These are phyloP conservation scores for Ylistrum balloti DNA, from an alignment of 1,140 invertebrate species.

Conservation along the genomic window DNA sequence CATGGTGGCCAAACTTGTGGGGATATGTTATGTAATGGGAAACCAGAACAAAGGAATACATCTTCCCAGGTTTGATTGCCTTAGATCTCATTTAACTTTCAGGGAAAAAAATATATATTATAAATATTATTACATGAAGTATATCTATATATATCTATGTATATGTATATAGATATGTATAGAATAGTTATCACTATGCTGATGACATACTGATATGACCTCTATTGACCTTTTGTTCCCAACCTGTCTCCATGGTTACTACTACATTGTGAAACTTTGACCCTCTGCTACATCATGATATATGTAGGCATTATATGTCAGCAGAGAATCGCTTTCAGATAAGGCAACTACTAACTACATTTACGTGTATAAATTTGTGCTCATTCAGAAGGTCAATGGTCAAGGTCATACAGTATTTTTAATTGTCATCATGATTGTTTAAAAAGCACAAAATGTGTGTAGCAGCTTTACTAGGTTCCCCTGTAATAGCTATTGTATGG, in stretches of 20 bases:
- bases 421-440: background rate
- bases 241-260: constrained; percentile 24
- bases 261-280: constrained; percentile 14
- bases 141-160: constrained; percentile 40
- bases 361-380: constrained; percentile 26
- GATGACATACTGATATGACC: background rate
- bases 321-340: background rate
- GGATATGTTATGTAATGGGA: constrained; percentile 12
- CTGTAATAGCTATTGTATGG: background rate
- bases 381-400: constrained; percentile 11
- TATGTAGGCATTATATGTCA: background rate
- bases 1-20: constrained; percentile 20
- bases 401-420: background rate
- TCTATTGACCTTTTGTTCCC: constrained; percentile 26
- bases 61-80: constrained; percentile 19
- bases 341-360: constrained; percentile 26
- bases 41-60: background rate
- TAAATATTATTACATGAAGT: constrained; percentile 40
- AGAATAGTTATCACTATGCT: background rate
- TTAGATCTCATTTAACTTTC: constrained; percentile 39
- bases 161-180: background rate
- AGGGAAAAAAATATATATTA: constrained; percentile 33
- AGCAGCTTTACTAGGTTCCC: background rate
- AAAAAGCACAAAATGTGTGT: background rate
- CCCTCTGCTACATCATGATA: constrained; percentile 23